Evolutionary conservation across 2,797 vertebrate species (phyloP), one percentile per base, ranked within the genome.

Genomic region (Phalloptychus januarius): DNA sequence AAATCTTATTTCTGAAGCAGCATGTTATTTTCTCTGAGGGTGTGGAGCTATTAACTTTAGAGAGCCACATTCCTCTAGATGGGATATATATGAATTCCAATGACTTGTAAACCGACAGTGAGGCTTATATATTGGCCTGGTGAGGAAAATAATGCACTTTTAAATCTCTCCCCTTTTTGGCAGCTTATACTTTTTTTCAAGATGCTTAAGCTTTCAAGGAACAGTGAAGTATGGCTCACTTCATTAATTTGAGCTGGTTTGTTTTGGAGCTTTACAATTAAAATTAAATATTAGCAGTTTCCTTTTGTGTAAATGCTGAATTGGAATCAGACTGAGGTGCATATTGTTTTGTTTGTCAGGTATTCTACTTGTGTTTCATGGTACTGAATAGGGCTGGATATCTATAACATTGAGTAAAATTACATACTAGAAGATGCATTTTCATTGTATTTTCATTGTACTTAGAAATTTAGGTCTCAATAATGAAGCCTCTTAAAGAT

Each of bases 11-110:
- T 85, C 77, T 82, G 52, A 56, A 76, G 45, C 74, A 88, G 76
- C 38, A 12, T 72, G 56, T 84, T 90, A 87, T 89, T 86, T 89
- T 86, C 70, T 91, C 82, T 58, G 75, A 88, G 73, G 81, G 75
- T 82, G 81, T 52, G 61, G 61, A 88, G 80, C 84, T 86, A 85
- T 87, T 90, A 89, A 85, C 73, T 85, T 89, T 79, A 83, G 77
- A 83, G 75, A 80, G 86, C 72, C 83, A 83, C 73, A 79, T 85
- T 84, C 44, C 78, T 78, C 74, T 82, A 85, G 86, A 89, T 79
- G 20, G 80, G 79, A 36, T 65, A 74, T 74, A 84, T 87, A 85
- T 87, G 75, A 86, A 87, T 88, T 89, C 65, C 78, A 84, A 78
- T 77, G 74, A 83, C 82, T 87, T 88, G 78, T 82, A 84, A 75